phyloP scores from a whole-genome alignment of 2,888 invertebrate genomes.

The Plagiodera versicolora region DNA sequence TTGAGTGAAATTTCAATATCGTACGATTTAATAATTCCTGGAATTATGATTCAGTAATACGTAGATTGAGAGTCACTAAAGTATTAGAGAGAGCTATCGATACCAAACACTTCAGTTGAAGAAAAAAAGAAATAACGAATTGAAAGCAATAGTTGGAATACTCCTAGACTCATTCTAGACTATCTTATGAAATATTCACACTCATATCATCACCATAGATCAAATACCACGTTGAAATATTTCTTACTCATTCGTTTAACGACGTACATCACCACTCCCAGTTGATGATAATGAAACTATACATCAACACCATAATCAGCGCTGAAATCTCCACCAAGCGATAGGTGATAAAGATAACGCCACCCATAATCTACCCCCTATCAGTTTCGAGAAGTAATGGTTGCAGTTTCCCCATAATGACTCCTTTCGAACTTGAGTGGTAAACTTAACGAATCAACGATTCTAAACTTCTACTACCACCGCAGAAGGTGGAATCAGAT shows the following conservation, averaged over 20 bases:
- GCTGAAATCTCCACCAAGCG: background rate
- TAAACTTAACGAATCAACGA: conserved; percentile 24
- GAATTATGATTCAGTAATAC: no score
- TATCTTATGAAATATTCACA: no score
- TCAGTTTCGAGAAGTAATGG: conserved; percentile 25
- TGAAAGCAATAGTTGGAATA: no score
- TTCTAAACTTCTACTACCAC: conserved; percentile 24
- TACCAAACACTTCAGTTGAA: no score
- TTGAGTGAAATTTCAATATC: no score
- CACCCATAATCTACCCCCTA: conserved; percentile 10
- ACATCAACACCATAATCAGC: background rate
- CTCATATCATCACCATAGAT: background rate
- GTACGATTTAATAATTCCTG: no score
- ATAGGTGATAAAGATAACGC: conserved; percentile 8
- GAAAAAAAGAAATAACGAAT: no score
- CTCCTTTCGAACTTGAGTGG: conserved; percentile 11
- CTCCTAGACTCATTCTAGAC: no score
- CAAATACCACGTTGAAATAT: background rate
- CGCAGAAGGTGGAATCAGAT: background rate
- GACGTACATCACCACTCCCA: background rate
- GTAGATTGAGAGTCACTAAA: no score
- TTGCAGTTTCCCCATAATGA: conserved; percentile 20
- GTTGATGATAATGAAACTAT: background rate
- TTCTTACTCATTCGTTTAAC: background rate
- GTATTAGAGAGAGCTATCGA: no score